Base-by-base conservation (phyloP, 2,113 vertebrate species). In the Penelope pileata region DNA sequence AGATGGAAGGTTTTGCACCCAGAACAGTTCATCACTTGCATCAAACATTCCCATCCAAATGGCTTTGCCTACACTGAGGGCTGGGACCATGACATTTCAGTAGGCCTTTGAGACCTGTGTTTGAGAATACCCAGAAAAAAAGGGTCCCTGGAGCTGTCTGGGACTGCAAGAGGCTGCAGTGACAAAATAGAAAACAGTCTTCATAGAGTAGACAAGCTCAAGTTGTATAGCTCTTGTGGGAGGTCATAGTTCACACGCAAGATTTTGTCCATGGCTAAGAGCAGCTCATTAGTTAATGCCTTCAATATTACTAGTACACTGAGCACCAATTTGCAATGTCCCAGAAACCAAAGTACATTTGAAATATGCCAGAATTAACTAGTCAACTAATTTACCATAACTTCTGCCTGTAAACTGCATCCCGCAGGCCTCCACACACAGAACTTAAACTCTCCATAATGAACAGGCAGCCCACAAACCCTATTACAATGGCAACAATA, bases 331-430 rank as follows among this genome's bases (percentile, higher is more conserved):
- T 77, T 81, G 29, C 73, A 62, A 7, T 27, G 21, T 90, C 91
- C 36, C 85, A 73, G 67, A 85, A 68, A 62, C 63, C 62, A 29
- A 80, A 83, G 59, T 15, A 83, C 24, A 64, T 45, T 48, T 58
- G 58, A 94, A 90, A 85, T 30, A 66, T 5, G 9, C n/a, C 82
- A 90, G 79, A 93, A 90, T 76, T 91, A 85, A 80, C 63, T 53
- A 75, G 53, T 53, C 53, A 66, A 88, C 36, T 83, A 83, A 93
- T 88, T 88, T 83, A 73, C 40, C 7, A 11, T 19, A 82, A 76
- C 85, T 90, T 90, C 59, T 60, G n/a, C 34, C 70, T 62, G 66
- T 69, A 69, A 85, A 83, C 53, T 53, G 82, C 50, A 83, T 83
- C 53, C 48, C n/a, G 56, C 27, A 66, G 82, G 74, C 79, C 58